phyloP scores from a whole-genome alignment of 2,113 vertebrate species.

The Ciconia stormi region DNA sequence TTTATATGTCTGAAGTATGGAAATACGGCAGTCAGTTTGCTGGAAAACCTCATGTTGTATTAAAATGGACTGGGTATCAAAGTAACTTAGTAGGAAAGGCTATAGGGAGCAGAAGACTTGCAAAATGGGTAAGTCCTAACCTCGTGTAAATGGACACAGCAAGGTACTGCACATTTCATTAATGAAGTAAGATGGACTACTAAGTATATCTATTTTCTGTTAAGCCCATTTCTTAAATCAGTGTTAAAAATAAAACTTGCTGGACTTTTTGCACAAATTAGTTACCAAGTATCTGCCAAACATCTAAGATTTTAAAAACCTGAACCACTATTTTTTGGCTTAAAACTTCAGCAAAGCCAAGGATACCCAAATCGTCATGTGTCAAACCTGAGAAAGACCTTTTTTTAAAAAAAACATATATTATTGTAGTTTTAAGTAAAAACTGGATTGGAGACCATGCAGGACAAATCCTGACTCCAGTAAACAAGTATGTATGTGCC shows the following conservation, averaged over 20 bases:
- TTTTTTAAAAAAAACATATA: background rate
- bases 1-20: background rate
- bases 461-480: background rate
- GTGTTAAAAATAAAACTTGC: background rate
- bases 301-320: background rate
- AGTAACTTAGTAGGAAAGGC: background rate
- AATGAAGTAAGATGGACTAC: background rate
- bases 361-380: background rate
- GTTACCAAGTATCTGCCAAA: background rate
- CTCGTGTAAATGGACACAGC: background rate
- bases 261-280: background rate
- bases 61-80: background rate
- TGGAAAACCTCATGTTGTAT: background rate
- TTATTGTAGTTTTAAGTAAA: background rate
- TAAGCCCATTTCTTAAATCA: background rate
- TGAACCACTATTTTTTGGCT: background rate
- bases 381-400: background rate
- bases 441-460: background rate
- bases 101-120: background rate
- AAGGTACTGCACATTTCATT: background rate
- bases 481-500: background rate
- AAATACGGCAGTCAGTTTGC: background rate
- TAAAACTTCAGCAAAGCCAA: background rate
- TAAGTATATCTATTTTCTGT: background rate
- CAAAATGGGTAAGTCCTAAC: background rate